A percentile compares a stretch with the other conserved stretches of the same genome.
Evolutionary conservation across 2,113 vertebrate genomes (phyloP).

Genomic region (Murina feae): DNA sequence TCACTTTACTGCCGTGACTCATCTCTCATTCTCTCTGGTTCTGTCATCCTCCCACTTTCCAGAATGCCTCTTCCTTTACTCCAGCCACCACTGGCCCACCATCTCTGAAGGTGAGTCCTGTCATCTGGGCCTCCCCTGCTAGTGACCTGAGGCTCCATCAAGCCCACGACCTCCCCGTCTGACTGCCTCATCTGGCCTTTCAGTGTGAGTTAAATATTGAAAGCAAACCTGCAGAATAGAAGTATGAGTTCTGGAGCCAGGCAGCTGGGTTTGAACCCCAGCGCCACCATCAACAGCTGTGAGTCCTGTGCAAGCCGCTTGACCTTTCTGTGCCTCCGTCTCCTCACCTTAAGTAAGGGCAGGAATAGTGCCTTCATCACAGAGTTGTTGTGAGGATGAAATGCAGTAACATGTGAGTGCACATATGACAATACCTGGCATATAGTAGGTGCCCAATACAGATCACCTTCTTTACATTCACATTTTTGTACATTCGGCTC

Average conservation of each 20-base stretch:
- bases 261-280: neutral
- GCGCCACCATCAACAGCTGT: neutral
- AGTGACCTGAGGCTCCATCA: neutral
- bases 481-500: fast-evolving
- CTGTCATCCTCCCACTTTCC: neutral
- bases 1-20: neutral
- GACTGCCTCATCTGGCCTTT: neutral
- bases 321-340: neutral
- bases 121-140: neutral
- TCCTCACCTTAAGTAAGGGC: neutral
- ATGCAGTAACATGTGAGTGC: neutral
- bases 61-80: too few species aligned
- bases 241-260: neutral
- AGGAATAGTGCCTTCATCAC: neutral
- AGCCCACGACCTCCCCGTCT: fast-evolving
- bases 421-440: fast-evolving
- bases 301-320: neutral
- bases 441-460: fast-evolving
- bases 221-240: neutral
- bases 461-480: neutral
- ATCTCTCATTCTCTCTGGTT: neutral
- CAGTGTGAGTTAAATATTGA: neutral
- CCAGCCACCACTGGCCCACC: fast-evolving
- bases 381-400: neutral
- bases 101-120: fast-evolving